phyloP scores from a whole-genome alignment of 2,888 invertebrate species.

The Idaea aversata region DNA sequence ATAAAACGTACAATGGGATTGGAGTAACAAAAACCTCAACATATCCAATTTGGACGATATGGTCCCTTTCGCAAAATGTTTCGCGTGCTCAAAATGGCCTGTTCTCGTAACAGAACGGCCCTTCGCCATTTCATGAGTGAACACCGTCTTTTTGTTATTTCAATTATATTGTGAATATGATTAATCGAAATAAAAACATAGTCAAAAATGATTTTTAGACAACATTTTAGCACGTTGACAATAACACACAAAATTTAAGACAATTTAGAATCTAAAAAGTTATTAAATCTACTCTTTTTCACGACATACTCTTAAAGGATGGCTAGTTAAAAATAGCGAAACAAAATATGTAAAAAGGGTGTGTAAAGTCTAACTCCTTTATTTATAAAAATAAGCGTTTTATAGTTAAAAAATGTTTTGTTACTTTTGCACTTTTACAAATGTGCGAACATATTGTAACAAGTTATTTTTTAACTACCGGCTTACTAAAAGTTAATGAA shows the following conservation, averaged over 20 bases:
- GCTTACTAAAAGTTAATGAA: no score
- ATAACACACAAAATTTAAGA: slow-evolving; percentile 18
- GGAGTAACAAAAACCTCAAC: background rate
- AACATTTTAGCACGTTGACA: slow-evolving; percentile 26
- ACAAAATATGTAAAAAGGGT: background rate
- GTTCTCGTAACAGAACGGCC: background rate
- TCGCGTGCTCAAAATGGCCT: background rate
- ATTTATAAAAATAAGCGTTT: background rate
- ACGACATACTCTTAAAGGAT: slow-evolving; percentile 7
- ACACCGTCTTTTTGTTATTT: background rate
- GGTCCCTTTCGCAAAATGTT: background rate
- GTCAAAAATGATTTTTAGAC: background rate
- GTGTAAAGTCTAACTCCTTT: background rate
- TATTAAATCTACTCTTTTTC: slow-evolving; percentile 6
- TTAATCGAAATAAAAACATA: slow-evolving; percentile 7
- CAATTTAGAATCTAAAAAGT: background rate
- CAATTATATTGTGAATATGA: slow-evolving; percentile 4
- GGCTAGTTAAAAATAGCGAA: background rate
- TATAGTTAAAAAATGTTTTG: background rate
- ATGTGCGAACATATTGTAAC: no score
- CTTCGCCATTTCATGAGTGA: background rate
- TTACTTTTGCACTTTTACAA: background rate
- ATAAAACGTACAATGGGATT: background rate
- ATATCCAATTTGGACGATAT: background rate
- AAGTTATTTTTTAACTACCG: no score